Conservation (phyloP, 2,113 vertebrate genomes). For the Brienomyrus brachyistius region DNA sequence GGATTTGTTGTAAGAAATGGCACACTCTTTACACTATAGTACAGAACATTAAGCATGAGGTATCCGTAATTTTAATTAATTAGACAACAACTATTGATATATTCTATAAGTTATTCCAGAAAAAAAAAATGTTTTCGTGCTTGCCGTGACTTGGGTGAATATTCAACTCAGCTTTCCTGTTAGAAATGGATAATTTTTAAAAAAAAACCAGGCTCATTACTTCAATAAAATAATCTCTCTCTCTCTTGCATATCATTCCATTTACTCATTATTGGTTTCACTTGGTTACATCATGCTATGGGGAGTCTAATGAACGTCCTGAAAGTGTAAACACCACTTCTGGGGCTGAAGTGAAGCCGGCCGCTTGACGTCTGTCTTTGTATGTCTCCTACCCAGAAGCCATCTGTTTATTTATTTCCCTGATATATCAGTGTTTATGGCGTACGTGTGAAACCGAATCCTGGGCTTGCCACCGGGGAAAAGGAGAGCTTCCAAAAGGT, state of each 20-base stretch:
- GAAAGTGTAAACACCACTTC: slow-evolving; percentile 9
- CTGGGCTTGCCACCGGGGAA: neutral
- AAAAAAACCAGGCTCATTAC: neutral
- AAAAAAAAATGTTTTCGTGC: neutral
- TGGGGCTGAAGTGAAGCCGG: neutral
- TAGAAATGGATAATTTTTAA: neutral
- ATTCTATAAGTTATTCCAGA: neutral
- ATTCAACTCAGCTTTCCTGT: neutral
- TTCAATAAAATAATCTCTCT: slow-evolving; percentile 3
- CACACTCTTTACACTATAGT: neutral
- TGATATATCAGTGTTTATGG: neutral
- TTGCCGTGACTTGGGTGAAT: neutral
- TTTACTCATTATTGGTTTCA: slow-evolving; percentile 20
- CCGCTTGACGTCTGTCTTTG: neutral
- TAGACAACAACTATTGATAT: neutral
- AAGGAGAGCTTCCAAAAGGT: neutral
- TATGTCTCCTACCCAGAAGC: neutral
- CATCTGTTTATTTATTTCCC: neutral
- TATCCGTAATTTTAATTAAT: neutral
- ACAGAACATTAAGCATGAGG: neutral
- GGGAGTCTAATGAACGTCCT: slow-evolving; percentile 14
- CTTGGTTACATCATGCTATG: slow-evolving; percentile 30
- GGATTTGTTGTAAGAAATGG: neutral
- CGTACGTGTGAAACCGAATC: neutral
- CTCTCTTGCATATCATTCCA: slow-evolving; percentile 7